Evolutionary conservation across 2,888 invertebrate species (phyloP).

Genomic region (Conchocele bisecta): DNA sequence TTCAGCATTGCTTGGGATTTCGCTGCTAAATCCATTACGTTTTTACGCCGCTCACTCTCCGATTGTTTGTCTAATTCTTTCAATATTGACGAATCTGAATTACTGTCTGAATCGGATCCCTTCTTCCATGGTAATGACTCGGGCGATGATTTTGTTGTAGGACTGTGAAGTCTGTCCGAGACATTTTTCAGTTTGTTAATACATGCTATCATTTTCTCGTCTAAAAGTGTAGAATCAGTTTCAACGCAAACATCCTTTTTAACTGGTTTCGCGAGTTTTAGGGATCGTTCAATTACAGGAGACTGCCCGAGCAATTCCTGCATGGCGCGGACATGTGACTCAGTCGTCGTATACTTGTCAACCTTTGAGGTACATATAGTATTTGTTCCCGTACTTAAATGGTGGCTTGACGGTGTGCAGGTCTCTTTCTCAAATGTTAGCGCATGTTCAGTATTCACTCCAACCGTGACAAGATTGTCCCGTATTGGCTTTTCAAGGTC

Average conservation of each 20-base stretch:
- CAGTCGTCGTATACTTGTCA: constrained; percentile 75
- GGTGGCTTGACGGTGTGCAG: constrained; percentile 68
- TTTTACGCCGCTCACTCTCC: constrained; percentile 63
- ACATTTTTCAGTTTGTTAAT: constrained; percentile 80
- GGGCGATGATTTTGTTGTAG: constrained; percentile 63
- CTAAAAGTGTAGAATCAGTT: constrained; percentile 66
- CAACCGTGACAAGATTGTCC: constrained; percentile 64
- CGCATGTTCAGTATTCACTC: constrained; percentile 71
- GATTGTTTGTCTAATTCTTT: constrained; percentile 39
- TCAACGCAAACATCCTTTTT: constrained; percentile 65
- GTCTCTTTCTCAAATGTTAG: constrained; percentile 76
- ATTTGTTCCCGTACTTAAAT: constrained; percentile 73
- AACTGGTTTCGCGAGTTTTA: constrained; percentile 34
- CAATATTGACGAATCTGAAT: constrained; percentile 25
- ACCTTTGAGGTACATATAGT: constrained; percentile 70
- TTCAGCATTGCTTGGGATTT: constrained; percentile 64
- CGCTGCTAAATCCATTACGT: constrained; percentile 61
- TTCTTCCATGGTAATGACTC: constrained; percentile 55
- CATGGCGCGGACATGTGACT: constrained; percentile 50
- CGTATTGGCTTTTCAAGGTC: constrained; percentile 29
- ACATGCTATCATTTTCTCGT: constrained; percentile 79
- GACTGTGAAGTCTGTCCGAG: constrained; percentile 77
- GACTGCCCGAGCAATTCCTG: constrained; percentile 50
- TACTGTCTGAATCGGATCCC: constrained; percentile 15
- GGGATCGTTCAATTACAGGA: constrained; percentile 24